Base-by-base conservation (phyloP, 2,797 vertebrate genomes). In the Acomys russatus region DNA sequence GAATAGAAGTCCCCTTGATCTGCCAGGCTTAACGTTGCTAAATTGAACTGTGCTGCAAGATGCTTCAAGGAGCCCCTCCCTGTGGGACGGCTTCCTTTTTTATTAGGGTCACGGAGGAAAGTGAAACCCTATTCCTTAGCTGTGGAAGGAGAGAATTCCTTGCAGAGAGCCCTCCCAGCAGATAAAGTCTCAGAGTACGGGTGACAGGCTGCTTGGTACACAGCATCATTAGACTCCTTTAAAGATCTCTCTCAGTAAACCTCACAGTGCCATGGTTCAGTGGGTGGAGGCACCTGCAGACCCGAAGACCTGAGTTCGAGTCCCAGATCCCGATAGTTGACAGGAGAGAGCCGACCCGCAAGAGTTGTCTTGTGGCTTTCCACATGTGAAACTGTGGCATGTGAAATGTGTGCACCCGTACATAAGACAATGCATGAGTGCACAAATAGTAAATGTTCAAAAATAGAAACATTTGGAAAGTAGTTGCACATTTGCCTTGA, bases 181-280 rank as follows among this genome's bases (percentile, higher is more conserved):
- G n/a, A 59, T 30, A 35, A 98, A 98, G 97, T 97, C 92, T 94
- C 92, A 8, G 98, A 88, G 89, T 83, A 56, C 92, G 91, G 98
- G 97, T 96, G 73, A 12, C 94, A 56, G 89, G 88, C 88, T 95
- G 94, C 74, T 70, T 78, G 91, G 98, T 97, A 97, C 94, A 97
- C 63, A 90, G 97, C 97, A 90, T 91, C 91, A 76, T 95, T 71
- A 76, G 97, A 88, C 54, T 18, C 6, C 63, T 92, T 93, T 88
- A 91, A 94, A 92, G 51, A 92, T 23, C 44, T 90, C 66, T 70
- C 66, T 79, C 33, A 88, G 80, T 70, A 80, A 76, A 22, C 35
- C 23, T 18, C 28, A 28, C 23, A 54, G n/a, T 73, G 22, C 12
- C 9, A 20, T 59, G 85, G n/a, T 59, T 38, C 68, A 56, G 9